Percentiles rank a stretch among this genome's conserved stretches.
These are phyloP conservation scores for Stegodyphus dumicola DNA, from an alignment of 1,140 invertebrate genomes.

Conservation along the genomic window DNA sequence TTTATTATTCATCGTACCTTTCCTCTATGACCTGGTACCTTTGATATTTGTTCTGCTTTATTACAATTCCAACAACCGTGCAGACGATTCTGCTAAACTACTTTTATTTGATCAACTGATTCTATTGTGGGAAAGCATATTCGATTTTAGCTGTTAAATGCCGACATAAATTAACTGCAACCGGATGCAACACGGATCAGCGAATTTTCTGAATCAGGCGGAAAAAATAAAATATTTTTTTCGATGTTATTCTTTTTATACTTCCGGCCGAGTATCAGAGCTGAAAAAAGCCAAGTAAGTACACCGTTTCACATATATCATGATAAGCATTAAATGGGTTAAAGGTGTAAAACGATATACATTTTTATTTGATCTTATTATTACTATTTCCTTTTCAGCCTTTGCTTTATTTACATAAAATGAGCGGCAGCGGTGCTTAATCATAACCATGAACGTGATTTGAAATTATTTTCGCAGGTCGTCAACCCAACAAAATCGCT, in stretches of 20 bases:
- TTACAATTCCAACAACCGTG: no score
- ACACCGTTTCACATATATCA: slow-evolving; percentile 48
- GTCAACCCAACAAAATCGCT: slow-evolving; percentile 15
- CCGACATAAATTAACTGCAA: slow-evolving; percentile 38
- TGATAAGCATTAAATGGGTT: slow-evolving; percentile 50
- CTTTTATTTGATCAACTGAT: no score
- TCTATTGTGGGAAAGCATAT: no score
- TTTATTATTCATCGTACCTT: no score
- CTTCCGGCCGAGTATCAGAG: slow-evolving; percentile 19
- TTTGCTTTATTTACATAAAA: no score
- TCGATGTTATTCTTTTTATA: no score
- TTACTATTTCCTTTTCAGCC: neutral
- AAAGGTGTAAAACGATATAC: slow-evolving; percentile 25
- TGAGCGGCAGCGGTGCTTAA: neutral
- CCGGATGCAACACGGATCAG: slow-evolving; percentile 19
- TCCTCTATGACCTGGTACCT: no score
- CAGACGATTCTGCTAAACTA: no score
- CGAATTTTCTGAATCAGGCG: slow-evolving; percentile 21
- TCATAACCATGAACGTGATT: slow-evolving; percentile 41
- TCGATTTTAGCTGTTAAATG: slow-evolving; percentile 1
- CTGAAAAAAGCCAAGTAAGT: slow-evolving; percentile 16
- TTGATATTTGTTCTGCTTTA: no score
- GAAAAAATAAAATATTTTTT: neutral
- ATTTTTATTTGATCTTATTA: slow-evolving; percentile 12
- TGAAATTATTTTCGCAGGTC: slow-evolving; percentile 12